A percentile compares a stretch with the other conserved stretches of the same genome.
phyloP scores from a whole-genome alignment of 2,888 invertebrate species.

The Hesperia comma region DNA sequence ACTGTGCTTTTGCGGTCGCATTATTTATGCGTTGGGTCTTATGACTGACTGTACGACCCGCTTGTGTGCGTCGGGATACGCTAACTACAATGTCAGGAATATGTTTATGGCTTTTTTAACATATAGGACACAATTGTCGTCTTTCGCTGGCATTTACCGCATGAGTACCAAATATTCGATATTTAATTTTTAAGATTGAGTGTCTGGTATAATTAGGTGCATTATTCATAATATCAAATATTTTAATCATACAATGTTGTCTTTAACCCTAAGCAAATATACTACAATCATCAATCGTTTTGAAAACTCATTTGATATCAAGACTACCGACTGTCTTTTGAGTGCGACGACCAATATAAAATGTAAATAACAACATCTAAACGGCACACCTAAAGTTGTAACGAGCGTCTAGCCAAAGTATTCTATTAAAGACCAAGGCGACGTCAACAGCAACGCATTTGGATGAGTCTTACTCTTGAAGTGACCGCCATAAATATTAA shows the following conservation, averaged over 20 bases:
- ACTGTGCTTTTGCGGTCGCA: not conserved
- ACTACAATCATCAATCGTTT: too few relatives aligned
- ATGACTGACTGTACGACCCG: not conserved
- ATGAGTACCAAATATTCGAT: too few relatives aligned
- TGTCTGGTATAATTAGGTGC: too few relatives aligned
- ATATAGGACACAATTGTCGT: not conserved
- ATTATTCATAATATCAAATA: too few relatives aligned
- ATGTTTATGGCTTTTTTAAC: not conserved
- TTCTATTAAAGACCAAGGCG: slow-evolving; percentile 12
- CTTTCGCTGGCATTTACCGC: not conserved
- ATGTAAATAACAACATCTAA: not conserved
- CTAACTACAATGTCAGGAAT: not conserved
- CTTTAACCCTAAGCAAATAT: too few relatives aligned
- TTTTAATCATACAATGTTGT: too few relatives aligned
- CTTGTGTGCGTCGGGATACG: slow-evolving; percentile 2
- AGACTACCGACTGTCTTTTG: not conserved
- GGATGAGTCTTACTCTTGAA: slow-evolving; percentile 14
- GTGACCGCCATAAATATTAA: slow-evolving; percentile 19
- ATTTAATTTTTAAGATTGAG: too few relatives aligned
- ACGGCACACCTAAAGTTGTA: not conserved
- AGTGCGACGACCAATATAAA: not conserved
- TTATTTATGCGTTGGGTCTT: slow-evolving; percentile 1
- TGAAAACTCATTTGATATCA: too few relatives aligned
- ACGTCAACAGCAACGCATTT: slow-evolving; percentile 14
- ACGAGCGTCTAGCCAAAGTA: not conserved